Evolutionary conservation across 2,888 invertebrate genomes (phyloP), one percentile per base, ranked within the genome.

Genomic region (Thereva unica): DNA sequence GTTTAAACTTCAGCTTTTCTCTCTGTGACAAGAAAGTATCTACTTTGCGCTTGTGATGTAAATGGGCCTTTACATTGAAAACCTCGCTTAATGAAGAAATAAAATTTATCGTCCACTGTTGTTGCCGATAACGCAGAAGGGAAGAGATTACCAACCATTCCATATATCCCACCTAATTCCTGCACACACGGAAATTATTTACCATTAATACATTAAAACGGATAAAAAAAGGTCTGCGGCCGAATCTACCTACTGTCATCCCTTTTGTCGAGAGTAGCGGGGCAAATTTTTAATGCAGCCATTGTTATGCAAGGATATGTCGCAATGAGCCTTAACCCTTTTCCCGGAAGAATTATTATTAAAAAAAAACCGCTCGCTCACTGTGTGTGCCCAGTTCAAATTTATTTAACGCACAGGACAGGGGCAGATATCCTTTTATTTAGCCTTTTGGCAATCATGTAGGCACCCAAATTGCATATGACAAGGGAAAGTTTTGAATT

Each of bases 401-500:
- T 23, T 23, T 23, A 23, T 23, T 23, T 23, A 23, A 23, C 2
- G 23, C 23, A 23, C 23, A 23, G 23, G 23, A 23, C 23, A 23
- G 23, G 23, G 23, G 23, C 41, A 34, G 7, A 9, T 64, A 42
- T 44, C 44, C 44, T 45, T 64, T 64, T 8, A 8, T 38, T 61
- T 47, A 34, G n/a, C 42, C 37, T 44, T 42, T 44, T 44, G 42
- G 38, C n/a, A 53, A 53, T 64, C 52, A 42, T 9, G 7, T 8
- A 42, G 7, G 35, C 10, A 10, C 40, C 44, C 44, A 10, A 8
- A 37, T 12, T 53, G 44, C 38, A 44, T 35, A 37, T 23, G 53
- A 53, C 53, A 64, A 64, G 64, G 44, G 53, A 53, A 64, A 64
- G 64, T 64, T 64, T 64, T 64, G 44, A 42, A 64, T 64, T 64